phyloP scores from a whole-genome alignment of 2,888 invertebrate genomes.

The Machimus rusticus region DNA sequence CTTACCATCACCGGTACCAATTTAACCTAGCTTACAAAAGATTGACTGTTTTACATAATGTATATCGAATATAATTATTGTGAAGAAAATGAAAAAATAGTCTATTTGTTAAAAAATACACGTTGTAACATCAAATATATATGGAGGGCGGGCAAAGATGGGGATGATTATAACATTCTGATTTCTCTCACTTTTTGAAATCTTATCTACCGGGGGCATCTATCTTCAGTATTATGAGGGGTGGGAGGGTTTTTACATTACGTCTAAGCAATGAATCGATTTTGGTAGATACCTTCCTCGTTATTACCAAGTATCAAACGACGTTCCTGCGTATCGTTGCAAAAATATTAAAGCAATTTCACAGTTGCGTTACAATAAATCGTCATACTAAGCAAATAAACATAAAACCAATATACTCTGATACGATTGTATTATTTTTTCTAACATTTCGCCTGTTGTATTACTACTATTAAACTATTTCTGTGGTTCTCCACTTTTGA shows the following conservation, averaged over 20 bases:
- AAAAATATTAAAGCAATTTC: constrained; percentile 5
- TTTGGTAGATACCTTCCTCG: constrained; percentile 50
- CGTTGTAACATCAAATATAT: not conserved
- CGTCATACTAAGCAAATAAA: not conserved
- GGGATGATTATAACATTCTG: not conserved
- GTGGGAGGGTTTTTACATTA: not conserved
- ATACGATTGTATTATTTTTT: not conserved
- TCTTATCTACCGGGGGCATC: not conserved
- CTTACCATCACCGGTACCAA: not conserved
- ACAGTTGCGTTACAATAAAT: not conserved
- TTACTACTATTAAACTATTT: not conserved
- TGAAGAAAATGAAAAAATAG: not conserved
- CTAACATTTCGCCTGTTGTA: not conserved
- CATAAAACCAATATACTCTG: constrained; percentile 24
- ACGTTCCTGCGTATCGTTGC: constrained; percentile 48
- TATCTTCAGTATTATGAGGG: constrained; percentile 35
- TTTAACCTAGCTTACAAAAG: not conserved
- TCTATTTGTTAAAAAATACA: not conserved
- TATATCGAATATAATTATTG: not conserved
- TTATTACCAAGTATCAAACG: constrained; percentile 57
- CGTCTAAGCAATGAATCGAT: constrained; percentile 39
- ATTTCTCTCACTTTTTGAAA: not conserved
- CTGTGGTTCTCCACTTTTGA: not conserved
- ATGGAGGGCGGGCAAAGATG: not conserved
- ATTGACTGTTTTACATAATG: not conserved